Percentiles rank a stretch among this genome's conserved stretches.
Conservation (phyloP, 2,888 invertebrate species). For the Homarus gammarus region DNA sequence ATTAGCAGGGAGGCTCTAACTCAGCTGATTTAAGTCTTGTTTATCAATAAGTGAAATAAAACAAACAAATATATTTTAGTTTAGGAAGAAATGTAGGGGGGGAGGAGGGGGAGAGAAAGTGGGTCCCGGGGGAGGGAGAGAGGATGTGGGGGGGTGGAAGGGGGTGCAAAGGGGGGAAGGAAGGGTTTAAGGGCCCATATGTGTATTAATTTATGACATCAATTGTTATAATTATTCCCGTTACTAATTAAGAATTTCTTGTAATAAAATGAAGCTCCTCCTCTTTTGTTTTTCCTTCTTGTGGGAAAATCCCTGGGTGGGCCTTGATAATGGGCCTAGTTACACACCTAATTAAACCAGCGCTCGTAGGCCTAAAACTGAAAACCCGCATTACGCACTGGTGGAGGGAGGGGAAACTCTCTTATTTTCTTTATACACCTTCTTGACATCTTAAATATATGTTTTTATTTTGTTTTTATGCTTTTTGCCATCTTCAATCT, state of each 20-base stretch:
- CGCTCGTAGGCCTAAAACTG: slow-evolving; percentile 1
- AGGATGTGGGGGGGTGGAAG: not conserved
- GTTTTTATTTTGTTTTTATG: no score
- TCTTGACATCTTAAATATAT: no score
- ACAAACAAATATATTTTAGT: no score
- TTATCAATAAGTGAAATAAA: no score
- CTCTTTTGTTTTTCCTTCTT: not conserved
- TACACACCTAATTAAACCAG: slow-evolving; percentile 38
- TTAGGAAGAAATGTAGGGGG: not conserved
- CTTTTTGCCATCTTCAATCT: no score
- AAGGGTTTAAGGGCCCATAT: no score
- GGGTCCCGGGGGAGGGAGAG: not conserved
- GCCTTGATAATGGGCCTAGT: slow-evolving; percentile 33
- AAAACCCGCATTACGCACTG: not conserved
- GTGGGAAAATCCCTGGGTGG: slow-evolving; percentile 41
- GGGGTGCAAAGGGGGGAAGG: not conserved
- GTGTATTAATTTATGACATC: not conserved
- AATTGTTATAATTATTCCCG: slow-evolving; percentile 29
- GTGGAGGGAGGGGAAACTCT: not conserved
- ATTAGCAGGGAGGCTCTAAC: no score
- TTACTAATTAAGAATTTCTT: slow-evolving; percentile 44
- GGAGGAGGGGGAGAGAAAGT: not conserved
- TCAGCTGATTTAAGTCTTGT: no score
- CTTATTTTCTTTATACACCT: not conserved
- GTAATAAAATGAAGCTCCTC: slow-evolving; percentile 17